A percentile compares a stretch with the other conserved stretches of the same genome.
phyloP scores from a whole-genome alignment of 1,140 invertebrate species.

The Mesaphorura yosii region DNA sequence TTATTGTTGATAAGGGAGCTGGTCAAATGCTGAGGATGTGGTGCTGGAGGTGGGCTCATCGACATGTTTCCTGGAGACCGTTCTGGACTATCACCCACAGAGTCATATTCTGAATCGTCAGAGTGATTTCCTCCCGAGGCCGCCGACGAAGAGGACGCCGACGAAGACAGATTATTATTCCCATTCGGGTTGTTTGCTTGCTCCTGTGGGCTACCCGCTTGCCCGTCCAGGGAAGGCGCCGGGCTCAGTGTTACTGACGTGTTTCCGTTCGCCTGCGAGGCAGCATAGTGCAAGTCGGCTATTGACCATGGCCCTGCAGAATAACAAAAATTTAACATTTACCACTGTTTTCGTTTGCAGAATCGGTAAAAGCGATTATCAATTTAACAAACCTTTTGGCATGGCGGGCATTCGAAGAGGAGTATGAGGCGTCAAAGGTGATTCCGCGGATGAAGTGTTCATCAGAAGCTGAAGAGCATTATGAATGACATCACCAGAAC shows the following conservation, averaged over 20 bases:
- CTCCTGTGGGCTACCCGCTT: conserved; percentile 69
- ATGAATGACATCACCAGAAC: conserved; percentile 82
- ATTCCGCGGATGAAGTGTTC: conserved; percentile 67
- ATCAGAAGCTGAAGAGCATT: conserved; percentile 82
- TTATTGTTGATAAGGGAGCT: conserved; percentile 21
- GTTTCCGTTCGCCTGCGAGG: conserved; percentile 30
- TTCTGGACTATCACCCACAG: conserved; percentile 36
- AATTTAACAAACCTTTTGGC: no score
- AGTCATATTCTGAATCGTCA: conserved; percentile 56
- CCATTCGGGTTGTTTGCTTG: conserved; percentile 37
- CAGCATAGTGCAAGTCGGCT: conserved; percentile 31
- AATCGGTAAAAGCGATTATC: no score
- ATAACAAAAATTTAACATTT: no score
- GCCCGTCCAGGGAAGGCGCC: conserved; percentile 75
- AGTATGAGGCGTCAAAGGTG: conserved; percentile 39
- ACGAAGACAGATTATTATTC: conserved; percentile 31
- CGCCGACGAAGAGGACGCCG: conserved; percentile 39
- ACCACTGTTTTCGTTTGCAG: no score
- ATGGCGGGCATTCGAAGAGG: conserved; percentile 40
- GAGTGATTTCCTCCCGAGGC: conserved; percentile 39
- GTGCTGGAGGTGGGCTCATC: conserved; percentile 21
- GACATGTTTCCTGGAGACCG: conserved; percentile 32
- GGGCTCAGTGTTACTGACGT: conserved; percentile 73
- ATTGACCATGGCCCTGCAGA: conserved; percentile 25
- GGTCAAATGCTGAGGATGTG: conserved; percentile 26